Conservation (phyloP, 1,140 invertebrate genomes). For the Zaprionus gabonicus region DNA sequence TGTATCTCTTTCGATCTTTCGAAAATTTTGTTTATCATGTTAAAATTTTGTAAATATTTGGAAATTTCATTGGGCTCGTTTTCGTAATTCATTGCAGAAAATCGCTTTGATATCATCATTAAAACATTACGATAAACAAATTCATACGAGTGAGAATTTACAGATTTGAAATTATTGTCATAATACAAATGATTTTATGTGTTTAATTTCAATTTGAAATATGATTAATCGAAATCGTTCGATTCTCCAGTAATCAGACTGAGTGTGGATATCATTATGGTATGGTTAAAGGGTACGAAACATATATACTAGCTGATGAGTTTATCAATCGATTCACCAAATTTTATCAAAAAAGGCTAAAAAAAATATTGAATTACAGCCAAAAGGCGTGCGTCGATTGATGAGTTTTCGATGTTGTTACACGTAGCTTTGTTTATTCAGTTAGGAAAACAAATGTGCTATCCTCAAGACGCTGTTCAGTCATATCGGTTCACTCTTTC, state of each 20-base stretch:
- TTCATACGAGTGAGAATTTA: background rate
- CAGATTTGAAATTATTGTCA: background rate
- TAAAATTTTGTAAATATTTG: constrained; percentile 3
- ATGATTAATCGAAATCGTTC: too few relatives aligned
- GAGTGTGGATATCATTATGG: too few relatives aligned
- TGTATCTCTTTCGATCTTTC: background rate
- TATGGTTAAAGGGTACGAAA: too few relatives aligned
- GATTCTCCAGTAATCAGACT: too few relatives aligned
- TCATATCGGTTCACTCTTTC: background rate
- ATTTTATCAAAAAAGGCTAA: background rate
- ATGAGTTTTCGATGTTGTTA: background rate
- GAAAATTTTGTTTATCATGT: background rate
- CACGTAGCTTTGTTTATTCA: background rate
- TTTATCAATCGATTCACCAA: background rate
- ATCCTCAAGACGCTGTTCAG: background rate
- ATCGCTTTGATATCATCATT: background rate
- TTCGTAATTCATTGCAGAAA: constrained; percentile 1
- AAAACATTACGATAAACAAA: background rate
- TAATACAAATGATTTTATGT: background rate
- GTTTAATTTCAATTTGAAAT: too few relatives aligned
- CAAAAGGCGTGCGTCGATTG: background rate
- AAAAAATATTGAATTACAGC: background rate
- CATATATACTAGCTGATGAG: background rate
- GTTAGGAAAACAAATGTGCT: background rate
- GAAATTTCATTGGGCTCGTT: background rate